These are phyloP conservation scores for Triops cancriformis DNA, from an alignment of 1,140 invertebrate genomes.

Conservation along the genomic window DNA sequence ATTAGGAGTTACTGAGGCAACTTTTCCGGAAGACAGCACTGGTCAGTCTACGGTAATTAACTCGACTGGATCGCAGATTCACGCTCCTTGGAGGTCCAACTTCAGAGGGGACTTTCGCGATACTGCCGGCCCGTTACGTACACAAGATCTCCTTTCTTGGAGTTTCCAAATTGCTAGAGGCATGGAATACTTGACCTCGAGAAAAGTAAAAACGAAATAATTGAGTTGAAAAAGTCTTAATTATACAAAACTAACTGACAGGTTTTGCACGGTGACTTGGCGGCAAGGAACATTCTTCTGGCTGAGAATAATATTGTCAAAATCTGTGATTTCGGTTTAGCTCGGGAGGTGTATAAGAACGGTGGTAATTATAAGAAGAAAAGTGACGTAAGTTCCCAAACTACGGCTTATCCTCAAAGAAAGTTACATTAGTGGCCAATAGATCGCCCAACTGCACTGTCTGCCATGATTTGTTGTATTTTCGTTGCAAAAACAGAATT, in stretches of 20 bases:
- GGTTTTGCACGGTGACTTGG: conserved; percentile 46
- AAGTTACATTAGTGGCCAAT: no score
- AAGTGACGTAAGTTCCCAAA: conserved; percentile 36
- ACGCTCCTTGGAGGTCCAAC: conserved; percentile 63
- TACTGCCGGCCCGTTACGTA: conserved; percentile 45
- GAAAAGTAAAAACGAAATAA: conserved; percentile 52
- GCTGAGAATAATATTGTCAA: conserved; percentile 43
- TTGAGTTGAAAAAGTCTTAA: background rate
- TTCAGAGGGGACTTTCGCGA: conserved; percentile 54
- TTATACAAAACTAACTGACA: conserved; percentile 37
- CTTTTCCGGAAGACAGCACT: background rate
- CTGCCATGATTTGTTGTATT: no score
- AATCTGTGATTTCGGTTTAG: conserved; percentile 48
- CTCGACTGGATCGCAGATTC: conserved; percentile 36
- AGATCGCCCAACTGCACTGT: no score
- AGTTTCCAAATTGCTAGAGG: conserved; percentile 87
- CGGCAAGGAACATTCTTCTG: conserved; percentile 47
- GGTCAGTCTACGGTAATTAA: conserved; percentile 43
- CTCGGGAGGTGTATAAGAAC: conserved; percentile 41
- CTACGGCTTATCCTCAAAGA: no score
- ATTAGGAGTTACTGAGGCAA: no score
- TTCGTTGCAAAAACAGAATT: no score
- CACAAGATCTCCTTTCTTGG: conserved; percentile 77
- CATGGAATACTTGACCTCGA: conserved; percentile 85
- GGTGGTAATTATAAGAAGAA: conserved; percentile 41